A percentile compares a stretch with the other conserved stretches of the same genome.
These are phyloP conservation scores for Zaprionus lachaisei DNA, from an alignment of 1,140 invertebrate species.

Conservation along the genomic window DNA sequence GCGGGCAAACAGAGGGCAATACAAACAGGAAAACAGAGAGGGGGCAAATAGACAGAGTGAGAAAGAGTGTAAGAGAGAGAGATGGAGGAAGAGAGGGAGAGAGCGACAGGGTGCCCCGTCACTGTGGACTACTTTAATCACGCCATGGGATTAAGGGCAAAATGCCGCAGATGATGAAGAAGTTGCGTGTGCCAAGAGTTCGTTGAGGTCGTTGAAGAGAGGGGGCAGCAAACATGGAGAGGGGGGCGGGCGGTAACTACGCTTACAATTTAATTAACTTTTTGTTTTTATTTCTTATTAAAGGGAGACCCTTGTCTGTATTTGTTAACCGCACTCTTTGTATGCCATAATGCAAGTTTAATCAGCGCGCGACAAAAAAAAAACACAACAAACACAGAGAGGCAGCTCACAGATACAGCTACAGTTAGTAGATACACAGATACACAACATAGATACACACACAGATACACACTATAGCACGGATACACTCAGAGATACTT, in stretches of 20 bases:
- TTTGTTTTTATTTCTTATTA: conserved; percentile 73
- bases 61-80: neutral
- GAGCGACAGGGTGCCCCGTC: conserved; percentile 4
- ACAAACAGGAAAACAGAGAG: conserved; percentile 14
- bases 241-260: conserved; percentile 10
- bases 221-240: neutral
- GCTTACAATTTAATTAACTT: conserved; percentile 81
- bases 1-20: conserved; percentile 30
- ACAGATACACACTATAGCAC: conserved; percentile 14
- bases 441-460: conserved; percentile 1
- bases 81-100: conserved; percentile 3
- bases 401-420: conserved; percentile 11
- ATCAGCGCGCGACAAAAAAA: conserved; percentile 73
- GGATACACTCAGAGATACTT: conserved; percentile 17
- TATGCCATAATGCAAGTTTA: conserved; percentile 76
- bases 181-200: conserved; percentile 66
- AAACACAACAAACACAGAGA: conserved; percentile 17
- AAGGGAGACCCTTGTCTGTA: conserved; percentile 66
- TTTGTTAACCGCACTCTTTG: conserved; percentile 74
- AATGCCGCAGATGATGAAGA: conserved; percentile 69
- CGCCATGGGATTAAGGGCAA: conserved; percentile 78
- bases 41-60: conserved; percentile 37
- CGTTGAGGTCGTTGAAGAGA: neutral
- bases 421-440: neutral
- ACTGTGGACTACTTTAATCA: conserved; percentile 77